A percentile compares a stretch with the other conserved stretches of the same genome.
Conservation (phyloP, 2,113 vertebrate genomes). For the Urocolius indicus region DNA sequence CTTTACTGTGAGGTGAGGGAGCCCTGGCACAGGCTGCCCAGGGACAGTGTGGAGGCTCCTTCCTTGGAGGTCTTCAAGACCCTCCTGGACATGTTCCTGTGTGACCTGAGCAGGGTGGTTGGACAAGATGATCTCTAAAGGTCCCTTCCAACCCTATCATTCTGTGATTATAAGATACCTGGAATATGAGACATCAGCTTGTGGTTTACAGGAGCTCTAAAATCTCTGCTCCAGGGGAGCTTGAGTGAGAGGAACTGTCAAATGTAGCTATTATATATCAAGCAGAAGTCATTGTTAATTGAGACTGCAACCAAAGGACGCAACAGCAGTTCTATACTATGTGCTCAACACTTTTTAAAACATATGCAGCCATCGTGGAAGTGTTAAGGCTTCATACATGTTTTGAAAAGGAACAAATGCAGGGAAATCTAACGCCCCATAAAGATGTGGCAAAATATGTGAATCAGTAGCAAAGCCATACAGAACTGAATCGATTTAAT, state of each 20-base stretch:
- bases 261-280: background rate
- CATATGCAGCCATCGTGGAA: accelerated
- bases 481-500: background rate
- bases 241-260: background rate
- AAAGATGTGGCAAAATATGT: background rate
- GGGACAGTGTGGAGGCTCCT: too few relatives aligned
- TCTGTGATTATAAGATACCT: background rate
- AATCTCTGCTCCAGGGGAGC: background rate
- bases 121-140: too few relatives aligned
- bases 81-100: too few relatives aligned
- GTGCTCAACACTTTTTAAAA: background rate
- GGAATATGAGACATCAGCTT: background rate
- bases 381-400: background rate
- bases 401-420: background rate
- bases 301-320: background rate
- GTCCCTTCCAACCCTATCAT: too few relatives aligned
- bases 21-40: too few relatives aligned
- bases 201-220: background rate
- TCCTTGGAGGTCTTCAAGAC: too few relatives aligned
- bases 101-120: too few relatives aligned
- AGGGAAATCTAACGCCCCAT: background rate
- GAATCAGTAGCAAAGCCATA: background rate
- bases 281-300: background rate
- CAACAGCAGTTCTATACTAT: background rate
- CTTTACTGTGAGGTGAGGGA: too few relatives aligned